Base-by-base conservation (phyloP, 2,888 invertebrate genomes). In the Aspidapion aeneum region DNA sequence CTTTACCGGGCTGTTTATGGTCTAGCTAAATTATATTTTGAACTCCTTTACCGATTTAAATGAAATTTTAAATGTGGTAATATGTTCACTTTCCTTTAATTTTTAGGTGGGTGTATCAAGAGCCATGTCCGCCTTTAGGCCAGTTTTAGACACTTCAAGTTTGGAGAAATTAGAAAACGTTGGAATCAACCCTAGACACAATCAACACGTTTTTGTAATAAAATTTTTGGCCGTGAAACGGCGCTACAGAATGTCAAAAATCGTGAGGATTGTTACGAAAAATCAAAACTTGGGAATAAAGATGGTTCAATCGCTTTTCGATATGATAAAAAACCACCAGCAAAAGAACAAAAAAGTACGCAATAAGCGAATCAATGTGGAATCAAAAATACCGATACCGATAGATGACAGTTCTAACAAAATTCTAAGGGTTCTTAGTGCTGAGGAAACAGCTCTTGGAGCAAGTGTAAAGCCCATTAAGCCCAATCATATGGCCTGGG, bases 181-280 rank as follows among this genome's bases (percentile, higher is more conserved):
- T 0, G 91, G 91, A 1, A 77, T 86, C 62, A 92, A 92, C 80
- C 90, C 90, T 0, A 91, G 90, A 57, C 86, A 87, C 72, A 81
- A 79, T 18, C 74, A 82, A 18, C 79, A 85, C 12, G 74, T 86
- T 1, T 80, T 82, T 54, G 80, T 81, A 55, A 75, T 86, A 9
- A 77, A 76, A 65, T 70, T 67, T 56, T 64, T 78, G 64, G 72
- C 73, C 12, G 67, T 66, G 1, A 75, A 71, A 65, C 74, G 68
- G 63, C 70, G 72, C 55, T 74, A 77, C 59, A 75, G 71, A 61
- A 67, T 79, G 51, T 79, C 79, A 1, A 75, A 69, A 66, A 75
- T 80, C 58, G 58, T 79, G 21, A 70, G 68, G 57, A 72, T 75
- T 51, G 70, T 80, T 12, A 78, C 79, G 1, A 75, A 69, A 66